A percentile compares a stretch with the other conserved stretches of the same genome.
phyloP scores from a whole-genome alignment of 2,113 vertebrate species.

The Microcebus jonahi region DNA sequence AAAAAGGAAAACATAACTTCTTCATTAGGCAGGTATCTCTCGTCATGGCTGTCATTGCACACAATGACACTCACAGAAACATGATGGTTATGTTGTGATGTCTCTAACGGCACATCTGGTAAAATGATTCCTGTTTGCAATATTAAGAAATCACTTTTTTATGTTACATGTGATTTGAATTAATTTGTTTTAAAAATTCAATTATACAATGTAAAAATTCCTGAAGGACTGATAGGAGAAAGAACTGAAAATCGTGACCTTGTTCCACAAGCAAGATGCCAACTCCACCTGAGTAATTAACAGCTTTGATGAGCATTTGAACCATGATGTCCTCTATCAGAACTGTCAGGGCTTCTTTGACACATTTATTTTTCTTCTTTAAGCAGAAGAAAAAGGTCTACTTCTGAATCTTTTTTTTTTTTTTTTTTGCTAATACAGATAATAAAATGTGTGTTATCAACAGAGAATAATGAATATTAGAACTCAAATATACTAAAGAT shows the following conservation, averaged over 20 bases:
- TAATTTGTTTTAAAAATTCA: constrained; percentile 85
- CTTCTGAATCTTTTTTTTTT: not conserved
- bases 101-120: constrained; percentile 70
- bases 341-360: constrained; percentile 71
- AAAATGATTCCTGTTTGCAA: constrained; percentile 78
- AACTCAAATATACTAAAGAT: not conserved
- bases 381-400: not conserved
- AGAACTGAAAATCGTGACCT: constrained; percentile 83
- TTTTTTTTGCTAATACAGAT: constrained; percentile 16
- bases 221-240: constrained; percentile 78
- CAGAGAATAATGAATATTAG: constrained; percentile 25
- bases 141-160: constrained; percentile 83
- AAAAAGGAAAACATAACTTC: constrained; percentile 16
- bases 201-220: constrained; percentile 81
- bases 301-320: constrained; percentile 83
- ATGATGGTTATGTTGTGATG: not conserved
- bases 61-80: not conserved
- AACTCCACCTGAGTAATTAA: constrained; percentile 85
- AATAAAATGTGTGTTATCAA: constrained; percentile 24
- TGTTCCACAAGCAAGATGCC: constrained; percentile 84
- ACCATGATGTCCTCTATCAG: constrained; percentile 76
- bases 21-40: constrained; percentile 65
- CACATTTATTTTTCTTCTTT: constrained; percentile 38
- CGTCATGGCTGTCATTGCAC: not conserved
- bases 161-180: constrained; percentile 85